Evolutionary conservation across 2,797 vertebrate genomes (phyloP).

Genomic region (Microtus agrestis): DNA sequence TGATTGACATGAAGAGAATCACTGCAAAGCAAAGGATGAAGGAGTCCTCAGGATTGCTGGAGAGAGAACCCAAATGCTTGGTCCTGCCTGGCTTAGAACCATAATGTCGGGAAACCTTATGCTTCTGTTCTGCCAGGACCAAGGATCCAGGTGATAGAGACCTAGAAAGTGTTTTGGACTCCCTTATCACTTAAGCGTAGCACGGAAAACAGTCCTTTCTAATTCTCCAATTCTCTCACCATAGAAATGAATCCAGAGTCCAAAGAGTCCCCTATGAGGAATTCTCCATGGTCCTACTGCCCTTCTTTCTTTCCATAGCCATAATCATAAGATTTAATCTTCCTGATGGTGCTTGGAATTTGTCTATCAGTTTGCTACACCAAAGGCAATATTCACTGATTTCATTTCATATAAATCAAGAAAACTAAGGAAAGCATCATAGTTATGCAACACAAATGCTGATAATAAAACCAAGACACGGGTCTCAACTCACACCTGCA

Average conservation of each 20-base stretch:
- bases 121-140: neutral
- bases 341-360: neutral
- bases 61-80: neutral
- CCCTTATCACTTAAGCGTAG: neutral
- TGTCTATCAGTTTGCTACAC: neutral
- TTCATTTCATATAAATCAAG: neutral
- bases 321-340: neutral
- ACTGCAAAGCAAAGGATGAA: conserved; percentile 12
- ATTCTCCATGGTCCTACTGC: neutral
- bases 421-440: neutral
- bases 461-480: neutral
- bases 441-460: neutral
- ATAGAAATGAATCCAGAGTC: neutral
- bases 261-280: neutral
- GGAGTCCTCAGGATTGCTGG: neutral
- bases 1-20: neutral
- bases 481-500: neutral
- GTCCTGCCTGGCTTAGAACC: neutral
- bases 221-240: neutral
- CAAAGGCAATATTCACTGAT: neutral
- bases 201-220: neutral
- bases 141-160: neutral
- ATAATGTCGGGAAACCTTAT: neutral
- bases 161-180: neutral
- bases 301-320: neutral